These are phyloP conservation scores for Acrobasis suavella DNA, from an alignment of 2,888 invertebrate genomes.

Conservation along the genomic window DNA sequence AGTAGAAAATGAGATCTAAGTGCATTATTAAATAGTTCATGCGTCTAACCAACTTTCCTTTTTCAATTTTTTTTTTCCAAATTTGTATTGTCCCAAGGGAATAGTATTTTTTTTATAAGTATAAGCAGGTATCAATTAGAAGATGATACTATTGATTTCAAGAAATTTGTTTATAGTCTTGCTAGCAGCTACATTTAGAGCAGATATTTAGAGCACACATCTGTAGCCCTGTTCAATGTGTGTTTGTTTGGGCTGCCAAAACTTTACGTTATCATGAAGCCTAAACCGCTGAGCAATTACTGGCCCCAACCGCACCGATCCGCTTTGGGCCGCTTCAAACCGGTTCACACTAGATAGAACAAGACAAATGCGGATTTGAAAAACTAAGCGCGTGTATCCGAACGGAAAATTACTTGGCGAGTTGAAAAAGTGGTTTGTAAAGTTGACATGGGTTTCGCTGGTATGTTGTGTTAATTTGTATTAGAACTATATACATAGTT, in stretches of 20 bases:
- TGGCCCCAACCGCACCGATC: slow-evolving; percentile 14
- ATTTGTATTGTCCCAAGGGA: too few species aligned
- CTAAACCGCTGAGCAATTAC: slow-evolving; percentile 17
- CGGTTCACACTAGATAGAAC: slow-evolving; percentile 18
- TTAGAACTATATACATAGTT: too few species aligned
- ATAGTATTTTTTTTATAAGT: too few species aligned
- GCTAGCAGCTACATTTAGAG: too few species aligned
- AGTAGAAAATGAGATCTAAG: too few species aligned
- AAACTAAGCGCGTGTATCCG: slow-evolving; percentile 21
- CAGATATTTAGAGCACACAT: background rate
- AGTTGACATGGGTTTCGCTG: slow-evolving; percentile 2
- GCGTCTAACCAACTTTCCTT: too few species aligned
- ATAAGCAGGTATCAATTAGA: too few species aligned
- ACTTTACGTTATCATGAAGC: slow-evolving; percentile 6
- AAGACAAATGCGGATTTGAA: slow-evolving; percentile 21
- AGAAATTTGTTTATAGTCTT: too few species aligned
- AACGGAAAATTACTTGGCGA: slow-evolving; percentile 23
- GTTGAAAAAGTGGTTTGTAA: slow-evolving; percentile 10
- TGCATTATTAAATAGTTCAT: too few species aligned
- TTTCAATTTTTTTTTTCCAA: too few species aligned
- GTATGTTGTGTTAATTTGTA: background rate
- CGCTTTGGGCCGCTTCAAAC: slow-evolving; percentile 13
- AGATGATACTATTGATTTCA: too few species aligned
- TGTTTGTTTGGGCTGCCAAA: slow-evolving; percentile 13
- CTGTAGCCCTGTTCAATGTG: background rate